Evolutionary conservation across 2,888 invertebrate genomes (phyloP).

Genomic region (Caenorhabditis auriculariae): DNA sequence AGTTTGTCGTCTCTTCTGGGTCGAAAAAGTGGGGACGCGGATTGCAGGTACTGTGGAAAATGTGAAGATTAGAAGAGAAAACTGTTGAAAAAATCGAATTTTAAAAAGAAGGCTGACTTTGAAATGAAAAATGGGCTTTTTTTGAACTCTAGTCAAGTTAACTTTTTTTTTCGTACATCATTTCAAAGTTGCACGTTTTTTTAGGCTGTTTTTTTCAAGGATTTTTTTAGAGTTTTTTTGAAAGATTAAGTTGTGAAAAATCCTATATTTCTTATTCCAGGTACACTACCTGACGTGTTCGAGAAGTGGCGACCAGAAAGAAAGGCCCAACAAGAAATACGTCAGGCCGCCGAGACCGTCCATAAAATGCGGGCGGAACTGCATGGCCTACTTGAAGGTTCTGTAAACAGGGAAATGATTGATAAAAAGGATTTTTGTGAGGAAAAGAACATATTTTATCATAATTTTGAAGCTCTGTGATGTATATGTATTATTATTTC

Average conservation of each 20-base stretch:
- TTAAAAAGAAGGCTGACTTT: neutral
- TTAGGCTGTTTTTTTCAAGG: no score
- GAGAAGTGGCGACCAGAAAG: slow-evolving; percentile 43
- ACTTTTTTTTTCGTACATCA: no score
- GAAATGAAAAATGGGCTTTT: neutral
- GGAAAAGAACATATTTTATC: no score
- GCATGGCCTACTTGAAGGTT: slow-evolving; percentile 45
- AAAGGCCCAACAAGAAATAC: slow-evolving; percentile 43
- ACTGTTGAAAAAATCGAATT: neutral
- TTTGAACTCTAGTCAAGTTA: neutral
- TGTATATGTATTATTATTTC: no score
- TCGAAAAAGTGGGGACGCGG: slow-evolving; percentile 45
- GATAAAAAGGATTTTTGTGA: neutral
- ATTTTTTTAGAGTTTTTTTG: no score
- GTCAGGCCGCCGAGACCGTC: slow-evolving; percentile 38
- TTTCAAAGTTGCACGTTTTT: no score
- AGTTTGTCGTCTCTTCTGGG: slow-evolving; percentile 43
- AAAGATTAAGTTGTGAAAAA: no score
- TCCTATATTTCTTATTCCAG: slow-evolving; percentile 4
- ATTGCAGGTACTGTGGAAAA: slow-evolving; percentile 21
- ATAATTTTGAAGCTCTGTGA: no score
- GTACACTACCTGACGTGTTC: slow-evolving; percentile 43
- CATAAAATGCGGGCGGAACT: slow-evolving; percentile 43
- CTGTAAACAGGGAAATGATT: no score
- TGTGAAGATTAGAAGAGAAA: no score